Base-by-base conservation (phyloP, 1,140 invertebrate species). In the Bicyclus anynana region DNA sequence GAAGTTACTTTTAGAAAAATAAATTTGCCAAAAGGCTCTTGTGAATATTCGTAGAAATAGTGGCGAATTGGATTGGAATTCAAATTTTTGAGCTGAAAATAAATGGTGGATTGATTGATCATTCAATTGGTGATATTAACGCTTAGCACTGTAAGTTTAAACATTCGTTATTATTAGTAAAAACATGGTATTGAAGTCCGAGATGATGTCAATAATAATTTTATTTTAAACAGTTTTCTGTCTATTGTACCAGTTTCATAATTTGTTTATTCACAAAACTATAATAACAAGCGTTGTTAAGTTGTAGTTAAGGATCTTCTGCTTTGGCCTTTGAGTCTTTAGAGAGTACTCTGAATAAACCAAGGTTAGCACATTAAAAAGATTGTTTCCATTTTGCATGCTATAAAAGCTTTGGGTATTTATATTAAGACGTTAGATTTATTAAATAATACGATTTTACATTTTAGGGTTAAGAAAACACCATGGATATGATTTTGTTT, bases 81-180 rank as follows among this genome's bases (percentile, higher is more conserved):
- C n/a, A n/a, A 40, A 26, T 17, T 49, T 53, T 59, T 62, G 40
- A 48, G 37, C 62, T 16, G 37, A 16, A 7, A 62, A 67, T 67
- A 59, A 55, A 71, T 68, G 65, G 67, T 71, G 58, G 57, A 65
- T 69, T 67, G 61, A 67, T 62, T 54, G 27, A 47, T 10, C 16
- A 38, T 64, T 50, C 1, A 44, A 50, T 56, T 53, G 49, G 49
- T 44, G 20, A 18, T 35, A 40, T 53, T 50, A 53, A 12, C 54
- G 14, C 37, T 16, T 29, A 44, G 10, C 13, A 59, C 20, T 26
- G 52, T 55, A 51, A 54, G 53, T 62, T 52, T 33, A 13, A 26
- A 5, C 6, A 2, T 18, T 33, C n/a, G 26, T 40, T 40, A 21
- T 27, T 14, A 40, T 6, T 40, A 2, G 27, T 16, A 17, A 16